Percentiles rank a stretch among this genome's conserved stretches.
Conservation (phyloP, 2,888 invertebrate species). For the Trichogramma dendrolimi region DNA sequence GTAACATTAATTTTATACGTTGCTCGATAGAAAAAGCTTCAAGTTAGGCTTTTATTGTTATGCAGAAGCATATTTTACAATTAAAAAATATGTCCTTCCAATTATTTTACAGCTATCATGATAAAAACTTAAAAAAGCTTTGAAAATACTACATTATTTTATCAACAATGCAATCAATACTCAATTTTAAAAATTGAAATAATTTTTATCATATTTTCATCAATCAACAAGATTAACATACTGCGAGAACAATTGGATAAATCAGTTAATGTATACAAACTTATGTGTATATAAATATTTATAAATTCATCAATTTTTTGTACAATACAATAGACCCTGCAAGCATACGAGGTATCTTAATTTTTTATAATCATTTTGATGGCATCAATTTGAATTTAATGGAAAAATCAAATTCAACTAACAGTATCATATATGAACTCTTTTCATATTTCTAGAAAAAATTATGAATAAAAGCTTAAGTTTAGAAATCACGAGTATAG, state of each 20-base stretch:
- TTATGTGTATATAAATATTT: not conserved
- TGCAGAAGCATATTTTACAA: too few species aligned
- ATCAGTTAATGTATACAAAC: slow-evolving; percentile 25
- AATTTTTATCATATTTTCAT: slow-evolving; percentile 6
- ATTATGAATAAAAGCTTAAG: slow-evolving; percentile 9
- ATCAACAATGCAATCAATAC: not conserved
- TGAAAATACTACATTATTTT: slow-evolving; percentile 6
- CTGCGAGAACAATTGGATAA: slow-evolving; percentile 9
- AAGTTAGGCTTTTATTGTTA: not conserved
- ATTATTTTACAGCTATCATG: not conserved
- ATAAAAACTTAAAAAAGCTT: slow-evolving; percentile 18
- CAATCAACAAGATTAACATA: slow-evolving; percentile 5
- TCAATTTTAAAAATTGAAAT: slow-evolving; percentile 7
- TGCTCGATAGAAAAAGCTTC: not conserved
- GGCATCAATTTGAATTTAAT: not conserved
- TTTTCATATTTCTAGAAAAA: slow-evolving; percentile 3
- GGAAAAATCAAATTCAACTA: slow-evolving; percentile 1
- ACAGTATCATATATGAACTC: not conserved
- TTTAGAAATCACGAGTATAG: slow-evolving; percentile 19
- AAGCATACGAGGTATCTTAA: not conserved
- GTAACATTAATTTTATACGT: too few species aligned
- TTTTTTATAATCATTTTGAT: slow-evolving; percentile 2
- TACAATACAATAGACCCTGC: not conserved
- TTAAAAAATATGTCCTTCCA: too few species aligned
- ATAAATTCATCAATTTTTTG: not conserved